phyloP scores from a whole-genome alignment of 64 coral and sea anemone genomes.

The Acropora tenuis region DNA sequence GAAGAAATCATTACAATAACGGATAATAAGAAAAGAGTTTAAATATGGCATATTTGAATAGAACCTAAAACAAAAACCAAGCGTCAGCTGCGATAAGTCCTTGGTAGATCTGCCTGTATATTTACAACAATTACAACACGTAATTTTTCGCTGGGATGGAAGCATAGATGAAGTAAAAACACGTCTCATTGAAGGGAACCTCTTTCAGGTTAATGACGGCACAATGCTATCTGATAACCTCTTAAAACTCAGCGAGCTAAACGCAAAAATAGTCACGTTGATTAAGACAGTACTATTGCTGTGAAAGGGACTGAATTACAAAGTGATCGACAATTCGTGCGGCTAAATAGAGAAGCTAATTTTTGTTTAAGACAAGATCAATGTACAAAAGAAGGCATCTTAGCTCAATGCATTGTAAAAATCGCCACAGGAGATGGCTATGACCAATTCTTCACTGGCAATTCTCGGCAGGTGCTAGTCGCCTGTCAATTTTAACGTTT shows the following conservation, averaged over 20 bases:
- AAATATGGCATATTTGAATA: conserved; percentile 47
- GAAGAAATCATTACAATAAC: background rate
- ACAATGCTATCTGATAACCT: background rate
- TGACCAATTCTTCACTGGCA: background rate
- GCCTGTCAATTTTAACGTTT: background rate
- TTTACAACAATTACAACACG: conserved; percentile 9
- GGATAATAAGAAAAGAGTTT: conserved; percentile 18
- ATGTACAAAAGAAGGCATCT: background rate
- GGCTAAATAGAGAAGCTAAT: background rate
- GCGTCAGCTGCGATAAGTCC: conserved; percentile 5
- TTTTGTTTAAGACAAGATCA: background rate
- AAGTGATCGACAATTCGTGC: too few relatives aligned
- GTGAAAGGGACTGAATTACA: too few relatives aligned
- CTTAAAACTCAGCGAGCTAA: background rate
- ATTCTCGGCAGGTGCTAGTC: conserved; percentile 25
- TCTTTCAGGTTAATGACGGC: background rate
- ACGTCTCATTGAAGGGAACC: background rate
- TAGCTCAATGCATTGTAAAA: background rate
- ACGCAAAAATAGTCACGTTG: too few relatives aligned
- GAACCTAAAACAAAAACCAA: conserved; percentile 29
- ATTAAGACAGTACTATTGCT: background rate
- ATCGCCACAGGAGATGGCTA: background rate
- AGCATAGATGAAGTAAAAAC: background rate
- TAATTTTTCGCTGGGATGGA: conserved; percentile 15
- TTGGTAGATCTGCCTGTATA: background rate